Base-by-base conservation (phyloP, 2,797 vertebrate species). In the Microctenopoma stevenorrisi region DNA sequence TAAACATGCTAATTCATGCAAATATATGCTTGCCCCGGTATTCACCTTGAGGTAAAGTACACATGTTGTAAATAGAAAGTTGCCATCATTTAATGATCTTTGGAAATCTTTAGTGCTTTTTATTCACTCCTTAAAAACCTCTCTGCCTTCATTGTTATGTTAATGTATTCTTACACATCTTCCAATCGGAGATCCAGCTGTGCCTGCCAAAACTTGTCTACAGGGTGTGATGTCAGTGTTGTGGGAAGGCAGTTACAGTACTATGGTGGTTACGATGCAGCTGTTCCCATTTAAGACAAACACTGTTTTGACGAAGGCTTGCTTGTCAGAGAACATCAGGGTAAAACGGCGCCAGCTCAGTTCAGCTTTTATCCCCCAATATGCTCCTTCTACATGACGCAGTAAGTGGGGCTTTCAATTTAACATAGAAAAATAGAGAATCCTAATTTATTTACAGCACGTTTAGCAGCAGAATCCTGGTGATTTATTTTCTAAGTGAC, bases 1-100 rank as follows among this genome's bases (percentile, higher is more conserved):
- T 91, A 90, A 84, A 85, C 73, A 94, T 94, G 93, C 85, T 88
- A 93, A 95, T 94, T 69, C 68, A 94, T 95, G 93, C 87, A 92
- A 89, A 95, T 94, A 71, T 79, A 94, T 94, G 89, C 88, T 71
- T 87, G 90, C 86, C 91, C 89, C 80, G 67, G 85, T 74, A 66
- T 83, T 93, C 91, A 93, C 93, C 92, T 93, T 92, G 79, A 89
- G 90, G 83, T 93, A 93, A 91, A 82, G 89, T 87, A 80, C 74
- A 86, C 83, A 90, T 90, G 90, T 92, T 88, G 89, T 91, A 93
- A 93, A 93, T 90, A 94, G 85, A 89, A 88, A 90, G 84, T 89
- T 86, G 85, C 86, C 78, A 84, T 89, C 86, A 82, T 89, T 91
- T 91, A 92, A 94, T 90, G 90, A 91, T 92, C 90, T 90, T 81